Conservation (phyloP, 2,797 vertebrate genomes). For the Enteromius afrohamiltoni region DNA sequence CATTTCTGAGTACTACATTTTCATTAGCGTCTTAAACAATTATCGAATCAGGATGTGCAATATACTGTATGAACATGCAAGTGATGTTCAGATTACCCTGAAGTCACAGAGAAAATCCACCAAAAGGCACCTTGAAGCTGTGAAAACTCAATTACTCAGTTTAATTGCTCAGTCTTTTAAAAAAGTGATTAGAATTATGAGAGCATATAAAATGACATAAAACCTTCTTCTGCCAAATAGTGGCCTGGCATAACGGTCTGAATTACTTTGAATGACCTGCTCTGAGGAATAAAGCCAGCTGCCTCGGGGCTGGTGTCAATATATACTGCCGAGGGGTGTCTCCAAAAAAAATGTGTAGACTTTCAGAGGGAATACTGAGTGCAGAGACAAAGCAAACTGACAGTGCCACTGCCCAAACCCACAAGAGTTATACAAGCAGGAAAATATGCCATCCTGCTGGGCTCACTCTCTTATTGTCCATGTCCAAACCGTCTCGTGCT, state of each 20-base stretch:
- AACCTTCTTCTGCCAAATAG: slow-evolving; percentile 5
- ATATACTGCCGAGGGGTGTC: background rate
- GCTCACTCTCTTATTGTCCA: slow-evolving; percentile 10
- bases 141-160: slow-evolving; percentile 12
- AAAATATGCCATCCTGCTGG: slow-evolving; percentile 42
- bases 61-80: background rate
- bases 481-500: no score
- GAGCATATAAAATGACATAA: background rate
- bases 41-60: background rate
- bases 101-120: slow-evolving; percentile 2
- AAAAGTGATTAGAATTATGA: background rate
- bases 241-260: background rate
- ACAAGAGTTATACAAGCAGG: slow-evolving; percentile 45
- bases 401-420: slow-evolving; percentile 40
- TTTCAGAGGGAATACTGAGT: slow-evolving; percentile 31
- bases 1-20: background rate
- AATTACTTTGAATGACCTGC: background rate
- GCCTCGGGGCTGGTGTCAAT: slow-evolving; percentile 10
- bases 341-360: slow-evolving; percentile 27
- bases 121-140: background rate
- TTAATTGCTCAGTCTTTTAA: no score
- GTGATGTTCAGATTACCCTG: background rate
- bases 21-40: background rate
- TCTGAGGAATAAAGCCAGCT: slow-evolving; percentile 1
- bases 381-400: slow-evolving; percentile 36